Base-by-base conservation (phyloP, 2,113 vertebrate genomes). In the Lampris incognitus region DNA sequence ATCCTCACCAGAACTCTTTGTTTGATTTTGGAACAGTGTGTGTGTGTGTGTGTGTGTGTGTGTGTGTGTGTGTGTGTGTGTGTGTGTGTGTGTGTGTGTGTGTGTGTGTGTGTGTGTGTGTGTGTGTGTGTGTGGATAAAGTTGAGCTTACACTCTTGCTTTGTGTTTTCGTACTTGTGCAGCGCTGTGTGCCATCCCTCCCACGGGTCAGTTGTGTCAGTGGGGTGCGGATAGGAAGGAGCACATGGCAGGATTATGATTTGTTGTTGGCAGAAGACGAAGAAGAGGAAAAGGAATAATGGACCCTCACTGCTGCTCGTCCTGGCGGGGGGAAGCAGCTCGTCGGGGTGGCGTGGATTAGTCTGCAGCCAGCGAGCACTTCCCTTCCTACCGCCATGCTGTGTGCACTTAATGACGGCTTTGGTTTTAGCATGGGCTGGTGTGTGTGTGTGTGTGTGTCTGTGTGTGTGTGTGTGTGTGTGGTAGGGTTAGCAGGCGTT, bases 311-410 rank as follows among this genome's bases (percentile, higher is more conserved):
- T 72, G 87, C 90, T 90, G 90, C 91, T 78, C n/a, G 84, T 37
- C 64, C 56, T 71, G 44, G 71, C 5, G 42, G 83, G 77, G 79
- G 88, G 85, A 86, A 93, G 85, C 88, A 78, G 89, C 87, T 89
- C 88, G 87, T 85, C 83, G 83, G 91, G 90, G 79, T 82, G 74
- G 85, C 79, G 54, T 5, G 74, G 90, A 92, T 92, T 92, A 92
- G 77, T 52, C 69, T 50, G 79, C 55, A 66, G 85, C 13, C 39
- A 82, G 79, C 49, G 67, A 69, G 69, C 51, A 51, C 7, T 66
- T 78, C 51, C 71, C 78, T 69, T 63, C 83, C 83, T 56, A 87
- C 84, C 87, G 85, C 72, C 78, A 76, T 79, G 73, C 73, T 79
- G 57, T 44, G 76, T 84, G 76, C 72, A 48, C 75, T 83, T 79